phyloP scores from a whole-genome alignment of 2,113 vertebrate genomes.

The Odocoileus hemionus region DNA sequence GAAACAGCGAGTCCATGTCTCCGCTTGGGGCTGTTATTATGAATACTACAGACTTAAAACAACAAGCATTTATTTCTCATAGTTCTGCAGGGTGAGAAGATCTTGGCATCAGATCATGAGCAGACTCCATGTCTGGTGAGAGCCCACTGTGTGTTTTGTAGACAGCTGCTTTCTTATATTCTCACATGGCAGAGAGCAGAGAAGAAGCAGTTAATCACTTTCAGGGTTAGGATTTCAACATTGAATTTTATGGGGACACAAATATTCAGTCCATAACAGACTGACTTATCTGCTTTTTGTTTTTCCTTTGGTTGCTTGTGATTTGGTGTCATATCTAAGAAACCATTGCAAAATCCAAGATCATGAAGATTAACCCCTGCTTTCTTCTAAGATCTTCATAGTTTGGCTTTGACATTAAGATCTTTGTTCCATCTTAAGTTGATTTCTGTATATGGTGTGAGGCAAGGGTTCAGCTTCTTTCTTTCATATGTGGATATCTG shows the following conservation, averaged over 20 bases:
- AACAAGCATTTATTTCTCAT: neutral
- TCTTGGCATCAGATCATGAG: neutral
- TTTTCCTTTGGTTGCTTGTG: neutral
- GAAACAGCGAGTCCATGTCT: neutral
- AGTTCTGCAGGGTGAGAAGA: neutral
- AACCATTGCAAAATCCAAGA: neutral
- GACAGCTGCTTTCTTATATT: neutral
- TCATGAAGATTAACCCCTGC: neutral
- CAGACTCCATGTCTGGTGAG: neutral
- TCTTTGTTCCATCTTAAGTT: neutral
- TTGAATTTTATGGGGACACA: neutral
- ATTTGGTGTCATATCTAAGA: neutral
- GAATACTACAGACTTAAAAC: neutral
- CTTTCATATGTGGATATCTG: too few relatives aligned
- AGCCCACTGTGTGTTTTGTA: neutral
- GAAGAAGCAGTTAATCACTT: neutral
- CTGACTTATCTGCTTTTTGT: neutral
- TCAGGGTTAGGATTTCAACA: neutral
- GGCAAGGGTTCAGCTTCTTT: neutral
- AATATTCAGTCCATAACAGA: neutral
- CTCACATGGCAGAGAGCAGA: neutral
- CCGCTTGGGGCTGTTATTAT: neutral
- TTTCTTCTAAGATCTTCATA: neutral
- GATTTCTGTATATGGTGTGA: neutral
- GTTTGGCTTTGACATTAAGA: neutral